Base-by-base conservation (phyloP, 35 echinoderm and acorn worm species). In the Amphiura filiformis region DNA sequence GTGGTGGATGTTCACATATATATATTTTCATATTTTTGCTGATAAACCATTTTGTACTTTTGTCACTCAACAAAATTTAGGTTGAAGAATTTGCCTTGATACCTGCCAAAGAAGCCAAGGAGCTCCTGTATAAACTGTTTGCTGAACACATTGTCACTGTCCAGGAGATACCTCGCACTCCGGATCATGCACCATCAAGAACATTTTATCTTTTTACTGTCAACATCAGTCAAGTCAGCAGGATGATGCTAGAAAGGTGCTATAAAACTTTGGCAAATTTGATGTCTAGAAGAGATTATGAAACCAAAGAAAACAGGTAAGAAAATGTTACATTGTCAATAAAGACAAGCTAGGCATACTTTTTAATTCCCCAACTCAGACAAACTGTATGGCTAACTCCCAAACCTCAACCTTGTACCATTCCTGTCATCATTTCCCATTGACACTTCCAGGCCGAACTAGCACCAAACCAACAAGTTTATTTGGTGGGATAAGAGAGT, bases 131-230 rank as follows among this genome's bases (percentile, higher is more conserved):
- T 76, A 91, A 94, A 65, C 89, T 98, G 92, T 98, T 98, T 89
- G 77, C 96, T 17, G 92, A 94, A 78, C 89, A 93, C 30, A 86
- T 94, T 81, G 76, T 98, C 26, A 86, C 85, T 13, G 87, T 98
- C 28, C 96, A 98, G 57, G 96, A 98, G 83, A 94, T 94, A 20
- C 93, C 96, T 36, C 90, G 93, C 31, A 94, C 96, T 13, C 96
- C 96, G 23, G 96, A 99, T 79, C 96, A 99, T 89, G 96, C 96
- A 40, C 96, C 96, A 0, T 99, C 96, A 38, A 77, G 96, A 37
- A 99, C 96, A 47, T 92, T 95, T 81, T 99, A 92, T 57, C 93
- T 93, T 13, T 99, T 99, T 84, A 92, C 83, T 36, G 92, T 98
- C 0, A 90, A 93, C 36, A 34, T 95, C 0, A 38, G 78, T 13